Conservation (phyloP, 2,888 invertebrate species). For the Machimus atricapillus region DNA sequence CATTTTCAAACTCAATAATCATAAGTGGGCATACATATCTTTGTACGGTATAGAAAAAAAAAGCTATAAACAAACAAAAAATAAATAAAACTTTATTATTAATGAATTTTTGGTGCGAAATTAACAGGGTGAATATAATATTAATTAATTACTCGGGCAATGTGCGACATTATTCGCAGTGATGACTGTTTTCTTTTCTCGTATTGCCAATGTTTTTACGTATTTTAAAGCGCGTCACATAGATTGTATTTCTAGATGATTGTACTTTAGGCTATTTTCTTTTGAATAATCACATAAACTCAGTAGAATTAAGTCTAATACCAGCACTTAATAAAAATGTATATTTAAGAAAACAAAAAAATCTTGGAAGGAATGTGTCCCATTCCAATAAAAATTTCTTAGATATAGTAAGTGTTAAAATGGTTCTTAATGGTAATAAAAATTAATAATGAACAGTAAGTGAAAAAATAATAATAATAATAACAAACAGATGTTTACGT, state of each 20-base stretch:
- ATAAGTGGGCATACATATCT: neutral
- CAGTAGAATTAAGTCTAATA: neutral
- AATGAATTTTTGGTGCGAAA: constrained; percentile 14
- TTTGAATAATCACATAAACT: constrained; percentile 3
- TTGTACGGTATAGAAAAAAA: neutral
- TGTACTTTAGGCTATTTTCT: neutral
- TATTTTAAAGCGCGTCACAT: neutral
- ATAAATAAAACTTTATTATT: neutral
- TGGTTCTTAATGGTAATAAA: neutral
- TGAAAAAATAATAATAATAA: neutral
- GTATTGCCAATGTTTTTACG: constrained; percentile 1
- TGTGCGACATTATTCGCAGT: neutral
- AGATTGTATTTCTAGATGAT: constrained; percentile 2
- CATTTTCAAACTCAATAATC: neutral
- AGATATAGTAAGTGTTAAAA: constrained; percentile 17
- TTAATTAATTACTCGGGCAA: neutral
- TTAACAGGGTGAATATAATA: constrained; percentile 15
- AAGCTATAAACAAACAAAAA: neutral
- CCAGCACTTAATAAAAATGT: neutral
- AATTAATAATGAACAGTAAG: neutral
- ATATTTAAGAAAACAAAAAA: neutral
- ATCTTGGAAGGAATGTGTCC: constrained; percentile 5
- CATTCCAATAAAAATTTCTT: neutral
- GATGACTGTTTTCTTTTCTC: neutral
- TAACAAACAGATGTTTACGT: neutral